These are phyloP conservation scores for Argya squamiceps DNA, from an alignment of 2,797 vertebrate genomes.

Conservation along the genomic window DNA sequence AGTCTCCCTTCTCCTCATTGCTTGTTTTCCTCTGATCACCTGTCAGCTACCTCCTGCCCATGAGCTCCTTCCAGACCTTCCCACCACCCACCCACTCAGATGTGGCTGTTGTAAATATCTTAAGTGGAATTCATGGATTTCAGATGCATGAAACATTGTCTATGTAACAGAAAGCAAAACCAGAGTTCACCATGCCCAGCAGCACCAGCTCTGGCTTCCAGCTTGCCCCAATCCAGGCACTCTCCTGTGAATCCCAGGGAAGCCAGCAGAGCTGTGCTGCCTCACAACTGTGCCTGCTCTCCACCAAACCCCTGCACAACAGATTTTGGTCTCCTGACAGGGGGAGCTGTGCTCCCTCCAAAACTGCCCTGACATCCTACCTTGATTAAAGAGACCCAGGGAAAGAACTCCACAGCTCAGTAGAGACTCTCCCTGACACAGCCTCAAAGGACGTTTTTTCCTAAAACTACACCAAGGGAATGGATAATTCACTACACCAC, in stretches of 20 bases:
- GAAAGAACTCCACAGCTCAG: background rate
- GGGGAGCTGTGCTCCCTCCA: background rate
- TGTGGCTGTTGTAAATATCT: background rate
- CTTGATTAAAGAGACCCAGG: background rate
- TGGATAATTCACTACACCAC: background rate
- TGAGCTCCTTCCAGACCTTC: background rate
- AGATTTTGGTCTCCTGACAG: background rate
- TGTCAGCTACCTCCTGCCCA: background rate
- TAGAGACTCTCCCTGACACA: background rate
- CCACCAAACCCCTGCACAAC: background rate
- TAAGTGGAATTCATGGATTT: background rate
- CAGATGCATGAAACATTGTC: background rate
- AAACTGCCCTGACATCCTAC: background rate
- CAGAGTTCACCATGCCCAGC: fast-evolving
- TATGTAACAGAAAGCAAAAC: background rate
- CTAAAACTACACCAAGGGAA: constrained; percentile 18
- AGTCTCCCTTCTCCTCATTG: background rate
- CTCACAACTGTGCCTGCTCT: background rate
- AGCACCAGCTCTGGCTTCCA: background rate
- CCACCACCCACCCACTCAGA: background rate
- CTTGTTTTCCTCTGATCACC: background rate
- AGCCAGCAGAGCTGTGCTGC: background rate
- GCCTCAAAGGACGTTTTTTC: background rate
- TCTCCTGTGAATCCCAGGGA: background rate
- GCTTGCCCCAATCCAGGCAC: background rate